A percentile compares a stretch with the other conserved stretches of the same genome.
phyloP scores from a whole-genome alignment of 1,140 invertebrate genomes.

The Drosophila repleta region DNA sequence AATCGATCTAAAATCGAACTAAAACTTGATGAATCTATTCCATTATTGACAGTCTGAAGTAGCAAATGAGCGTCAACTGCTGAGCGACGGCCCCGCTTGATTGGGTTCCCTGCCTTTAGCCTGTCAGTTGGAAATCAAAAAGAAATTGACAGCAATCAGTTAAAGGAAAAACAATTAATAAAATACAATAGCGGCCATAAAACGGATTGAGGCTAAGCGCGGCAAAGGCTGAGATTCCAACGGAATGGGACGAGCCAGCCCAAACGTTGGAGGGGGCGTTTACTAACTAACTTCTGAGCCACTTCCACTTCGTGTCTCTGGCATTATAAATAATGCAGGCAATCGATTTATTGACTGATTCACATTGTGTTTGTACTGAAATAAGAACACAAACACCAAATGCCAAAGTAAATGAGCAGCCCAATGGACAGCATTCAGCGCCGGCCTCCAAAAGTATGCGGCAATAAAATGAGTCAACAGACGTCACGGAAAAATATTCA shows the following conservation, averaged over 20 bases:
- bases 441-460: constrained; percentile 48
- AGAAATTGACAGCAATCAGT: constrained; percentile 64
- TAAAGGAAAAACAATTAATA: constrained; percentile 64
- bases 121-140: constrained; percentile 60
- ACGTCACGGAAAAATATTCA: constrained; percentile 44
- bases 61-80: constrained; percentile 1
- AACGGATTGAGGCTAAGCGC: constrained; percentile 4
- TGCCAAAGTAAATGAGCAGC: constrained; percentile 42
- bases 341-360: constrained; percentile 80
- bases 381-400: constrained; percentile 44
- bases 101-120: constrained; percentile 8
- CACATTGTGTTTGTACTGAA: constrained; percentile 42
- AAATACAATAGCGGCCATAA: constrained; percentile 39
- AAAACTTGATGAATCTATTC: not conserved
- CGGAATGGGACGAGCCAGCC: not conserved
- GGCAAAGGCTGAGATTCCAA: constrained; percentile 40
- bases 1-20: not conserved
- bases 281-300: constrained; percentile 38
- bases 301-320: constrained; percentile 49
- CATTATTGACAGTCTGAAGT: constrained; percentile 3
- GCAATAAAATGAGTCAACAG: constrained; percentile 71
- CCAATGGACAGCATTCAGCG: constrained; percentile 16
- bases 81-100: constrained; percentile 13
- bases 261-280: constrained; percentile 22
- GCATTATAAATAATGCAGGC: constrained; percentile 74